Conservation (phyloP, 2,797 vertebrate genomes). For the Phrynocephalus vlangalii region DNA sequence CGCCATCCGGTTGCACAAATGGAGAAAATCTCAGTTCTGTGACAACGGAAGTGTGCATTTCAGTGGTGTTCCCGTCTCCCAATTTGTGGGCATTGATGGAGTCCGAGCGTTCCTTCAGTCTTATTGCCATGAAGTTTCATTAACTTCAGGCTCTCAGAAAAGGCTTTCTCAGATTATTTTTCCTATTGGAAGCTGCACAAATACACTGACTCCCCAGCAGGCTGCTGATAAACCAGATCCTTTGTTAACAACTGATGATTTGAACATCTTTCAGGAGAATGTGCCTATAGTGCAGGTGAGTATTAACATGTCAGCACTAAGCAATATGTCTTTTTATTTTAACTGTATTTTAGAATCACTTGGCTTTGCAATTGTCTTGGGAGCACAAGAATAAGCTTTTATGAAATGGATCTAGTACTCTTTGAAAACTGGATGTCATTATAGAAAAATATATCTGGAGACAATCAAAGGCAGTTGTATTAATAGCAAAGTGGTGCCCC, state of each 20-base stretch:
- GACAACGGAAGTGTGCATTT: not conserved
- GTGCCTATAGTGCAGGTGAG: not conserved
- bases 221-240: not conserved
- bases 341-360: not conserved
- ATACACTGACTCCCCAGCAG: not conserved
- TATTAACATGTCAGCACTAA: not conserved
- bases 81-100: too few relatives aligned
- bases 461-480: not conserved
- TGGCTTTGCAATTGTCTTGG: not conserved
- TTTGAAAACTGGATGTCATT: not conserved
- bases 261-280: not conserved
- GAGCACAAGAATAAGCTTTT: not conserved
- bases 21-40: conserved; percentile 30
- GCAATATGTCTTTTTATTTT: not conserved
- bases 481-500: not conserved
- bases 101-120: too few relatives aligned
- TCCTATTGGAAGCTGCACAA: not conserved
- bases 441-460: not conserved
- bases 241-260: not conserved
- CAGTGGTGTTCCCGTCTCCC: too few relatives aligned
- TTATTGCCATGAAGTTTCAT: too few relatives aligned
- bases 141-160: too few relatives aligned
- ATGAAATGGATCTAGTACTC: not conserved
- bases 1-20: not conserved
- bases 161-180: not conserved